These are phyloP conservation scores for Trissolcus japonicus DNA, from an alignment of 2,888 invertebrate species.

Conservation along the genomic window DNA sequence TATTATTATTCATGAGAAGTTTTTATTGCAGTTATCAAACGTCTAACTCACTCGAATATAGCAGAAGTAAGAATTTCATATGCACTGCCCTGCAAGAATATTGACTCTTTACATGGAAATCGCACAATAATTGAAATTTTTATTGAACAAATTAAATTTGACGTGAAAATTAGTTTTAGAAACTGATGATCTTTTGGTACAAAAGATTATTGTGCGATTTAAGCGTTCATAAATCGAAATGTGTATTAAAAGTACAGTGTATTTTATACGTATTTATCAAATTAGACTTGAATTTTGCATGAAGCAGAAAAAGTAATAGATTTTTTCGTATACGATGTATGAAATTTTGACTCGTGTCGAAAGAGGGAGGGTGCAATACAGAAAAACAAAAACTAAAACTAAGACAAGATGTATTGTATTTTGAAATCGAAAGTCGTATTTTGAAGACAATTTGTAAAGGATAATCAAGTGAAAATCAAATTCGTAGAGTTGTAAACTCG, in stretches of 20 bases:
- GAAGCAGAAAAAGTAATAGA: slow-evolving; percentile 14
- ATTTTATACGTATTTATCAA: slow-evolving; percentile 19
- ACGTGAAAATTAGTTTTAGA: too few relatives aligned
- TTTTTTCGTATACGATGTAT: slow-evolving; percentile 17
- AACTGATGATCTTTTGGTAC: neutral
- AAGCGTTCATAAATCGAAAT: neutral
- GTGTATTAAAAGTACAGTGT: slow-evolving; percentile 9
- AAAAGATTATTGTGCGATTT: slow-evolving; percentile 2
- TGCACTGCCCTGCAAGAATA: too few relatives aligned
- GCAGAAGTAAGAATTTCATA: too few relatives aligned
- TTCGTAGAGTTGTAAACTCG: slow-evolving; percentile 37
- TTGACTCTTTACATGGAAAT: too few relatives aligned
- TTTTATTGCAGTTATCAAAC: neutral
- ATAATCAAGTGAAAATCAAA: slow-evolving; percentile 46
- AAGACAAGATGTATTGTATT: slow-evolving; percentile 45
- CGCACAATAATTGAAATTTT: too few relatives aligned
- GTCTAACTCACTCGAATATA: neutral
- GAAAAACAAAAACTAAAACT: slow-evolving; percentile 5
- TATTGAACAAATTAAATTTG: too few relatives aligned
- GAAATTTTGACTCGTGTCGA: neutral
- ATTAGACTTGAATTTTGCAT: slow-evolving; percentile 19
- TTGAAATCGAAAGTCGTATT: slow-evolving; percentile 50
- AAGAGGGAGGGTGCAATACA: slow-evolving; percentile 33
- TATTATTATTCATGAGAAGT: neutral
- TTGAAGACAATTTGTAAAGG: slow-evolving; percentile 45